Evolutionary conservation across 2,113 vertebrate genomes (phyloP).

Genomic region (Phoenicopterus ruber): DNA sequence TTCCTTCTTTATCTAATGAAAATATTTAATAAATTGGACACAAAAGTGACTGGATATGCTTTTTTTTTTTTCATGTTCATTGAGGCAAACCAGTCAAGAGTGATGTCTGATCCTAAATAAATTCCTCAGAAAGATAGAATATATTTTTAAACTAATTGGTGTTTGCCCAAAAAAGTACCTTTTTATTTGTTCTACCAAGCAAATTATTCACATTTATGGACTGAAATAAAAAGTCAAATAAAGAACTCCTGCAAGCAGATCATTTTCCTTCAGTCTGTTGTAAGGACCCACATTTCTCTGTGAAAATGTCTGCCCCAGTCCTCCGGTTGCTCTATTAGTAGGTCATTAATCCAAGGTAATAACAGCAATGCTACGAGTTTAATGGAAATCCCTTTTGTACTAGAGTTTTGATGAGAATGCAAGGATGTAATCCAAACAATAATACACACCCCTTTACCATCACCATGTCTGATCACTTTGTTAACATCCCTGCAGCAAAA

Average conservation of each 20-base stretch:
- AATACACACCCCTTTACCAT: not conserved
- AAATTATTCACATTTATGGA: conserved; percentile 37
- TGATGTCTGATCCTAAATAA: not conserved
- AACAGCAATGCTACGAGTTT: not conserved
- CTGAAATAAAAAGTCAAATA: conserved; percentile 31
- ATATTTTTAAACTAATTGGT: not conserved
- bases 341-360: not conserved
- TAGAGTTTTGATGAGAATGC: not conserved
- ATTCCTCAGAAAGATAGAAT: not conserved
- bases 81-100: not conserved
- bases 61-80: not conserved
- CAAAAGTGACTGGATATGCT: not conserved
- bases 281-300: not conserved
- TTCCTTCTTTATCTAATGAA: conserved; percentile 31
- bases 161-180: not conserved
- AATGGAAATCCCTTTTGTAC: not conserved
- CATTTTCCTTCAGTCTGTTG: not conserved
- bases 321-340: not conserved
- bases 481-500: not conserved
- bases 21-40: conserved; percentile 43
- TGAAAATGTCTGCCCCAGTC: not conserved
- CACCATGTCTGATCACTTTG: not conserved
- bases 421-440: not conserved
- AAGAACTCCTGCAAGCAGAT: not conserved
- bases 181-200: not conserved